Conservation (phyloP, 1,140 invertebrate genomes). For the Solenopsis fugax region DNA sequence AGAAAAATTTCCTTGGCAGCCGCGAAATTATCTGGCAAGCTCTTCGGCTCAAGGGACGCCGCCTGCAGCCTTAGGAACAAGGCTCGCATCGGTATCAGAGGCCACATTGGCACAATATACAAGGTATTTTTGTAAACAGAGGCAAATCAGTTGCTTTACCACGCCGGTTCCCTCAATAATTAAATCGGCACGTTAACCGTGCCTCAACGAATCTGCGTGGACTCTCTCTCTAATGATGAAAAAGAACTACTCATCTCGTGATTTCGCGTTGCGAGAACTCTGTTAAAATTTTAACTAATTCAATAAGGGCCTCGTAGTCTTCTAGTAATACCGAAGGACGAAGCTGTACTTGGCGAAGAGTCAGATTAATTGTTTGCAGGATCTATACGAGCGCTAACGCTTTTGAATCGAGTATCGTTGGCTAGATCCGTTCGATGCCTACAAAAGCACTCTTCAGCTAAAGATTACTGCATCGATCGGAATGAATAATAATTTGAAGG, state of each 20-base stretch:
- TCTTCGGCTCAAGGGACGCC: neutral
- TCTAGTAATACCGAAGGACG: constrained; percentile 10
- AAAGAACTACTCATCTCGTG: constrained; percentile 21
- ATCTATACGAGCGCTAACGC: constrained; percentile 5
- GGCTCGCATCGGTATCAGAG: no score
- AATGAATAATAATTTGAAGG: no score
- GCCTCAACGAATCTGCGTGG: constrained; percentile 43
- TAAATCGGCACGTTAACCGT: constrained; percentile 24
- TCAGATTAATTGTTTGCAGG: neutral
- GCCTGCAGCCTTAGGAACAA: neutral
- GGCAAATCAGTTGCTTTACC: no score
- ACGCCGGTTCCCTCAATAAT: neutral
- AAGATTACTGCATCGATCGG: no score
- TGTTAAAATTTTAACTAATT: constrained; percentile 29
- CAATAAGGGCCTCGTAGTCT: constrained; percentile 33
- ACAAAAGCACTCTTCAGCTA: neutral
- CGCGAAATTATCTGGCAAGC: no score
- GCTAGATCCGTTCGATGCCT: constrained; percentile 48
- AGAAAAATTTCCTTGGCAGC: no score
- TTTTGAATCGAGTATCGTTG: constrained; percentile 45
- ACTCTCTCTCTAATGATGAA: neutral
- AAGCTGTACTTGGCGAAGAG: neutral
- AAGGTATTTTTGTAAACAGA: neutral
- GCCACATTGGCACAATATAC: neutral
- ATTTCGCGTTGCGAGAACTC: constrained; percentile 1